Evolutionary conservation across 1,140 invertebrate species (phyloP), one percentile per base, ranked within the genome.

Genomic region (Helicorthomorpha holstii): DNA sequence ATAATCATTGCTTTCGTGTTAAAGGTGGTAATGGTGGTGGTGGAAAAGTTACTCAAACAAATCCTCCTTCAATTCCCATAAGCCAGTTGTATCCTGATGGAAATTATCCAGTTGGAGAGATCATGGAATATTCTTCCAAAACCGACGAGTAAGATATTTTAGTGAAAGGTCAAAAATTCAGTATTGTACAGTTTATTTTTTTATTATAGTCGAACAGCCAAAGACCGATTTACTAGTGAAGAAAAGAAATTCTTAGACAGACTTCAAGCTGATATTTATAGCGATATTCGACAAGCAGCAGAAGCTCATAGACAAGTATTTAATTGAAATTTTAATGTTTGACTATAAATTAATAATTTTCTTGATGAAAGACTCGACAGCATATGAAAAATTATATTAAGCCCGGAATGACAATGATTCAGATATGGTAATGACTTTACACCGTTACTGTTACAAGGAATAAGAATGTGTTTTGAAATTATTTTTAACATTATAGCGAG

Each of bases 321-420:
- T 23, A n/a, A n/a, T n/a, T n/a, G n/a, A n/a, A n/a, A n/a, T n/a
- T n/a, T n/a, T n/a, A n/a, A n/a, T n/a, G n/a, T n/a, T n/a, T n/a
- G n/a, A n/a, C n/a, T n/a, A n/a, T n/a, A n/a, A n/a, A n/a, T 45
- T 46, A 41, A 12, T 41, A 19, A 19, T 19, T 41, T 41, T 41
- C 12, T 41, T 12, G 12, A 19, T 41, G 56, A 54, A 68, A 92
- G 80, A 94, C 91, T 7, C 73, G 91, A 44, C 77, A 91, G 67
- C 81, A 94, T 63, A 92, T 97, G 62, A 80, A 81, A 60, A 75
- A 78, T 24, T 90, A 82, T 75, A 87, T 98, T 16, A 94, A 96
- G 66, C 91, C 95, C 0, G 96, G 95, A 53, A 97, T 97, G 91
- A 92, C 82, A 0, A 98, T 98, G 93, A 94, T 98, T 62, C 80